Conservation (phyloP, 2,888 invertebrate species). For the Dusona sp. region DNA sequence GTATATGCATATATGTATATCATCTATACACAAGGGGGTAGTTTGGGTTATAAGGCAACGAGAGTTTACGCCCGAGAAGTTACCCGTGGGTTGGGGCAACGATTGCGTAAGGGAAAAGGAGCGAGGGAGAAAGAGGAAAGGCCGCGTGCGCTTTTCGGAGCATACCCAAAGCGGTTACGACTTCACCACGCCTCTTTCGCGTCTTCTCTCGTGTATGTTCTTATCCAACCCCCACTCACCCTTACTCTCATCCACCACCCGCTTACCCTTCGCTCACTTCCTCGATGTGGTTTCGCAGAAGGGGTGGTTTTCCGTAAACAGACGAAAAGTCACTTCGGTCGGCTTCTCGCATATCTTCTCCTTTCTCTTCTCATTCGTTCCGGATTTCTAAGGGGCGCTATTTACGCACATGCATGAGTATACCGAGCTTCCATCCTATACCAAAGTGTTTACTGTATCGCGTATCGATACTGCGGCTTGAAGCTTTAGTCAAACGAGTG, state of each 20-base stretch:
- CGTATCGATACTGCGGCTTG: neutral
- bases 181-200: slow-evolving; percentile 79
- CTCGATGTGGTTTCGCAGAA: slow-evolving; percentile 61
- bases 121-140: slow-evolving; percentile 27
- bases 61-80: slow-evolving; percentile 63
- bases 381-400: slow-evolving; percentile 48
- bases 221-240: neutral
- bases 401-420: slow-evolving; percentile 3
- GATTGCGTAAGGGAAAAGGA: slow-evolving; percentile 30
- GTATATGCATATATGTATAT: slow-evolving; percentile 38
- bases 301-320: slow-evolving; percentile 78
- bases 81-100: neutral
- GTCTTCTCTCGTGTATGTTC: slow-evolving; percentile 71
- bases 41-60: slow-evolving; percentile 64
- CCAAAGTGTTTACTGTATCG: neutral
- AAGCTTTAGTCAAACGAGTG: neutral
- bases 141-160: slow-evolving; percentile 63
- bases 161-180: slow-evolving; percentile 70
- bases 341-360: slow-evolving; percentile 42
- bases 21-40: slow-evolving; percentile 48
- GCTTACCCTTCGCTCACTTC: slow-evolving; percentile 45
- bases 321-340: slow-evolving; percentile 76
- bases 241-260: slow-evolving; percentile 22
- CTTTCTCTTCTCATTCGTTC: slow-evolving; percentile 68
- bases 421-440: neutral